phyloP scores from a whole-genome alignment of 2,113 vertebrate genomes.

The Onychorhynchus coronatus region DNA sequence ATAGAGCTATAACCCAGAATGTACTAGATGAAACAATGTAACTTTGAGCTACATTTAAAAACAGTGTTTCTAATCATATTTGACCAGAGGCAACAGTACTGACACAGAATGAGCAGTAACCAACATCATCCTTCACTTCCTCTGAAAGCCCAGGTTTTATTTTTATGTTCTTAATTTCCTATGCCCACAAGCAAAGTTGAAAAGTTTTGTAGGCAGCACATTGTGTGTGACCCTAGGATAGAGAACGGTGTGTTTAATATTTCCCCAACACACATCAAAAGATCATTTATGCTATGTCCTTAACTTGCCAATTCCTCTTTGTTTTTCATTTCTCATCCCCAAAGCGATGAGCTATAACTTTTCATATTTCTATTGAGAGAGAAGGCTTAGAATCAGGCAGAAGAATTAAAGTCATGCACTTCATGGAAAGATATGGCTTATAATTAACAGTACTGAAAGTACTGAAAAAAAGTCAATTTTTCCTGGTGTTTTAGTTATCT shows the following conservation, averaged over 20 bases:
- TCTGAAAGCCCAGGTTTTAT: neutral
- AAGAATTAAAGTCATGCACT: neutral
- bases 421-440: neutral
- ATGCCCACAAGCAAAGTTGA: neutral
- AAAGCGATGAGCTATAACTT: neutral
- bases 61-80: neutral
- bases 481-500: neutral
- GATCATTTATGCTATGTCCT: neutral
- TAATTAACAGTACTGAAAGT: neutral
- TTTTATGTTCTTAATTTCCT: slow-evolving; percentile 19
- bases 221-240: neutral
- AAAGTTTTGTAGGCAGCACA: neutral
- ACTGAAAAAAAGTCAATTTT: neutral
- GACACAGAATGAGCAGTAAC: neutral
- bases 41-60: neutral
- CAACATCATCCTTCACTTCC: neutral
- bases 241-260: neutral
- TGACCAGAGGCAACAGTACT: neutral
- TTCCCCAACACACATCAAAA: neutral
- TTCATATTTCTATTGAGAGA: neutral
- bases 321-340: neutral
- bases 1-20: neutral
- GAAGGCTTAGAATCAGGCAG: neutral
- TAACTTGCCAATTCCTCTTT: neutral
- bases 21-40: neutral